Evolutionary conservation across 2,888 invertebrate genomes (phyloP), one percentile per base, ranked within the genome.

Genomic region (Meta bourneti): DNA sequence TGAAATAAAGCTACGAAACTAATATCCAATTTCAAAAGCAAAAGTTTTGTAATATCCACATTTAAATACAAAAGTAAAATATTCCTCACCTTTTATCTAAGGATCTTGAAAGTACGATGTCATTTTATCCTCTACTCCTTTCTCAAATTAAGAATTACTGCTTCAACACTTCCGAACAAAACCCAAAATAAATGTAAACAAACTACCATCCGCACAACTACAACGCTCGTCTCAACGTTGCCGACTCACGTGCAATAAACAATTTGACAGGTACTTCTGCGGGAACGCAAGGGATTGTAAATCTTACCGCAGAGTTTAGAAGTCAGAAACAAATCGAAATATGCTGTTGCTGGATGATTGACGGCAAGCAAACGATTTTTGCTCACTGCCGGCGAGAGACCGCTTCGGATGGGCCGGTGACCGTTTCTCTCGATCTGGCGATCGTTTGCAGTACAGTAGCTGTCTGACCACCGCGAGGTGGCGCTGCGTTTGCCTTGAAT

Each of bases 381-480:
- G 6, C 84, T 84, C 84, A 34, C 7, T 19, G 51, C 51, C 49
- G 20, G 20, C 13, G 71, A 34, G 61, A 48, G 20, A 34, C 16
- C 74, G 84, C 54, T 84, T 84, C 84, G 34, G 19, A 16, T n/a
- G 52, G 34, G 69, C 70, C 81, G 81, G 71, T 52, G 84, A 75
- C 84, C 84, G 84, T 61, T 84, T 84, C 84, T 84, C 82, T 52
- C 19, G 34, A 61, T 51, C 20, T 48, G 75, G 84, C 54, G 74
- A 84, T 84, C 84, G 84, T 84, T 83, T 84, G 83, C 48, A 34
- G 9, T 72, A 54, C 84, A 8, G 54, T 74, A 84, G 74, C 83
- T 13, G 81, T 16, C 19, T 20, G 48, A 4, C 61, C 34, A 19
- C 52, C 54, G 74, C 16, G 13, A 74, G 74, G 16, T 34, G 84